These are phyloP conservation scores for Phyto melanocephala DNA, from an alignment of 2,888 invertebrate genomes.

Conservation along the genomic window DNA sequence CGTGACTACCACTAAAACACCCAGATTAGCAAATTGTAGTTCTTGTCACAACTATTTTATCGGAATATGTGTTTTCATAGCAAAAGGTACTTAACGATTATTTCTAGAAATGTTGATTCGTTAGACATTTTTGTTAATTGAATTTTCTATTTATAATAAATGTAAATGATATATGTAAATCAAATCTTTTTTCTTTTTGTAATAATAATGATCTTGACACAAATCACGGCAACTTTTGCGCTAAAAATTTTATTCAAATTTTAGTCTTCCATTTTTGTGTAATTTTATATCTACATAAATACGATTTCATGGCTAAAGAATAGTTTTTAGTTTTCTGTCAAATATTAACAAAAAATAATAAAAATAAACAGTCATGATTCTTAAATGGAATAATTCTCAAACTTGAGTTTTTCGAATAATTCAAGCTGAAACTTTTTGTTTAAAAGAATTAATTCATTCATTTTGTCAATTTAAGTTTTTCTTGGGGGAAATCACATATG, in stretches of 20 bases:
- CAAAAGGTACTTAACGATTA: too few species aligned
- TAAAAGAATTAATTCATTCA: not conserved
- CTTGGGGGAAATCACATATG: too few species aligned
- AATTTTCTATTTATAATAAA: too few species aligned
- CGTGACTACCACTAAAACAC: too few species aligned
- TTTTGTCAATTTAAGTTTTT: too few species aligned
- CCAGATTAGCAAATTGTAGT: too few species aligned
- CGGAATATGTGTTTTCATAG: too few species aligned
- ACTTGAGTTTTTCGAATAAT: not conserved
- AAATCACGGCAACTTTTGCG: not conserved
- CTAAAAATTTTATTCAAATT: not conserved
- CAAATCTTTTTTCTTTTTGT: too few species aligned
- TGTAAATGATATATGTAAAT: too few species aligned
- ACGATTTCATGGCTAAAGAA: conserved; percentile 1
- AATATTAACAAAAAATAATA: not conserved
- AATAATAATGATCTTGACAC: conserved; percentile 18
- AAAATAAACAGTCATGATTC: not conserved
- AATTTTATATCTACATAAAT: not conserved
- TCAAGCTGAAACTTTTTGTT: not conserved
- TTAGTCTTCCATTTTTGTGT: not conserved
- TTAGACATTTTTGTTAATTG: too few species aligned
- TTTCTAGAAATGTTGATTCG: too few species aligned
- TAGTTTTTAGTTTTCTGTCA: not conserved
- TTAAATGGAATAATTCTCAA: not conserved
- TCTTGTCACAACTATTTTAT: too few species aligned